Percentiles rank a stretch among this genome's conserved stretches.
Conservation (phyloP, 2,113 vertebrate genomes). For the Sander vitreus region DNA sequence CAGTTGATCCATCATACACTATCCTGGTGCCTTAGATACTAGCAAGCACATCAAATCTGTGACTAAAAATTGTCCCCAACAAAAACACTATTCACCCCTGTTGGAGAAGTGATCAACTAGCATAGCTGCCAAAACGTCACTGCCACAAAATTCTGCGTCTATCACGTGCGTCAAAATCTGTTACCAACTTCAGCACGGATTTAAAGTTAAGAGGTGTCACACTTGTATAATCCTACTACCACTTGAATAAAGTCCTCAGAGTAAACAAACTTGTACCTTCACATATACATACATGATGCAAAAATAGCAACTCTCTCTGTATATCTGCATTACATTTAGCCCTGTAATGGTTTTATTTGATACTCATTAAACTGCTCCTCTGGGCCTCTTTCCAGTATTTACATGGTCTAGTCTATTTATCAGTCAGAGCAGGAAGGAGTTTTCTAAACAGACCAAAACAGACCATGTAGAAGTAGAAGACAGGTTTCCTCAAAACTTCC, state of each 20-base stretch:
- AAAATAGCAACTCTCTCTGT: conserved; percentile 42
- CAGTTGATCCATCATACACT: neutral
- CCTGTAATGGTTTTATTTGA: conserved; percentile 47
- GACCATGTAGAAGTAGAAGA: conserved; percentile 38
- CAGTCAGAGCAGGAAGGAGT: conserved; percentile 71
- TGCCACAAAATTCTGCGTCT: neutral
- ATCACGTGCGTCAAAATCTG: conserved; percentile 29
- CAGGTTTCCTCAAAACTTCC: conserved; percentile 70
- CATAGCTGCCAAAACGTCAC: neutral
- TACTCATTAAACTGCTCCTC: conserved; percentile 28
- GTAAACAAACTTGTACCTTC: conserved; percentile 25
- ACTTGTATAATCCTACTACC: conserved; percentile 59
- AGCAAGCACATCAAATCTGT: neutral
- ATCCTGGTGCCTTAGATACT: neutral
- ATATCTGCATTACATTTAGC: conserved; percentile 36
- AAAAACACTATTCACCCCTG: neutral
- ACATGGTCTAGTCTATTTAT: conserved; percentile 63
- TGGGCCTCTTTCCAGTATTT: conserved; percentile 61
- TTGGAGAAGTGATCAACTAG: neutral
- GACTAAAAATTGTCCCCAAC: neutral
- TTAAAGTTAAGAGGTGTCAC: conserved; percentile 49
- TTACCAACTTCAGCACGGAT: conserved; percentile 30
- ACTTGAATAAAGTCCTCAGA: conserved; percentile 47
- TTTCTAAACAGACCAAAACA: conserved; percentile 72
- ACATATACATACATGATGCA: neutral